Evolutionary conservation across 2,888 invertebrate species (phyloP).

Genomic region (Euclidia mi): DNA sequence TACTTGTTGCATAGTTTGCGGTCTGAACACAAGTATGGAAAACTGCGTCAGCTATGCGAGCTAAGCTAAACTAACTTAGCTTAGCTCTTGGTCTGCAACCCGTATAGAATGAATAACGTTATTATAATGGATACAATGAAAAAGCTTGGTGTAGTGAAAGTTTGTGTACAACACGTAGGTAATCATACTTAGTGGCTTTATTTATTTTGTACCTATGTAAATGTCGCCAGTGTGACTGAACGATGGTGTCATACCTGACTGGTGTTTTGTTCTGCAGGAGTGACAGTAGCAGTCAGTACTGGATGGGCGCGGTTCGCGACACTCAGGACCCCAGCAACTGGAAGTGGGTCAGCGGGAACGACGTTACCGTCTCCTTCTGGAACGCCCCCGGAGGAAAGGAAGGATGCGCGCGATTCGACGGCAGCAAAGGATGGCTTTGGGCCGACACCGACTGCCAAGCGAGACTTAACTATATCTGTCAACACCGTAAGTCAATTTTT

Average conservation of each 20-base stretch:
- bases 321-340: conserved; percentile 94
- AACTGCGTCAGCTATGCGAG: no score
- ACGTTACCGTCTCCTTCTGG: conserved; percentile 97
- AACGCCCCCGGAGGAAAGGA: conserved; percentile 95
- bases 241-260: conserved; percentile 3
- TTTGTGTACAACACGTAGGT: no score
- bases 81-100: no score
- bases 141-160: no score
- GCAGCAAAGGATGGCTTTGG: conserved; percentile 98
- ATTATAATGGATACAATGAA: no score
- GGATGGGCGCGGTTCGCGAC: conserved; percentile 98
- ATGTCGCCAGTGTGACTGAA: no score
- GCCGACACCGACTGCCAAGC: conserved; percentile 97
- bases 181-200: no score
- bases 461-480: conserved; percentile 97
- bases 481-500: conserved; percentile 94
- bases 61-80: no score
- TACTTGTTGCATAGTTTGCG: no score
- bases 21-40: no score
- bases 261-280: conserved; percentile 87
- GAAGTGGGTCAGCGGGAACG: conserved; percentile 97
- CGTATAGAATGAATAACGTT: no score
- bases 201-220: no score
- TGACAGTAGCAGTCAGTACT: conserved; percentile 97
- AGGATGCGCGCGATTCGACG: conserved; percentile 97